These are phyloP conservation scores for Euphydryas editha DNA, from an alignment of 2,888 invertebrate species.

Conservation along the genomic window DNA sequence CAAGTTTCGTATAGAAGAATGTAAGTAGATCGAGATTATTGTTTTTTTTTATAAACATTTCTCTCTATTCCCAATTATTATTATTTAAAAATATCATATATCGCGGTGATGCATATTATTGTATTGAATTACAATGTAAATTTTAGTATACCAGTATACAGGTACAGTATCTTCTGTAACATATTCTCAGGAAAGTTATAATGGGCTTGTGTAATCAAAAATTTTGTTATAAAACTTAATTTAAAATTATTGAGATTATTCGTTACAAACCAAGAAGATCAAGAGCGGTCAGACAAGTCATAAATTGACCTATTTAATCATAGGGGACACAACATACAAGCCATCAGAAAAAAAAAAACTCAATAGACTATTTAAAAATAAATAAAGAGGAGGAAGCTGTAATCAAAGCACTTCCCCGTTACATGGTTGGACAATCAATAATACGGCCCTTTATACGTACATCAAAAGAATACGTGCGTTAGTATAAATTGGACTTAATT, in stretches of 20 bases:
- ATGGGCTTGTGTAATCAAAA: too few relatives aligned
- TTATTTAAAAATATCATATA: too few relatives aligned
- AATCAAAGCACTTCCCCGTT: conserved; percentile 75
- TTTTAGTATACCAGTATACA: too few relatives aligned
- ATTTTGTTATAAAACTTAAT: background rate
- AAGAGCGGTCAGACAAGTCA: conserved; percentile 27
- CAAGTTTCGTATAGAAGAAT: background rate
- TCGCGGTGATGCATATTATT: too few relatives aligned
- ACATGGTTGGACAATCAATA: conserved; percentile 76
- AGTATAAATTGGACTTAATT: conserved; percentile 35
- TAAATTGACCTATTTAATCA: conserved; percentile 55
- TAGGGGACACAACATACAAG: conserved; percentile 52
- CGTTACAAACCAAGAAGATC: conserved; percentile 11
- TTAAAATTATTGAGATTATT: conserved; percentile 1
- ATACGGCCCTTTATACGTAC: conserved; percentile 58
- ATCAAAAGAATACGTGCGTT: conserved; percentile 48
- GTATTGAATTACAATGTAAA: too few relatives aligned
- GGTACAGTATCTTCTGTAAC: too few relatives aligned
- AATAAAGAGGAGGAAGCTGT: conserved; percentile 74
- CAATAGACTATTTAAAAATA: conserved; percentile 69
- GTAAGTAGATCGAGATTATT: background rate
- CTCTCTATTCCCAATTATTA: too few relatives aligned
- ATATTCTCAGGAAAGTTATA: too few relatives aligned
- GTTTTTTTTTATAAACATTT: too few relatives aligned
- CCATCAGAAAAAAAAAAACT: conserved; percentile 51